Conservation (phyloP, 2,113 vertebrate genomes). For the Crypturellus undulatus region DNA sequence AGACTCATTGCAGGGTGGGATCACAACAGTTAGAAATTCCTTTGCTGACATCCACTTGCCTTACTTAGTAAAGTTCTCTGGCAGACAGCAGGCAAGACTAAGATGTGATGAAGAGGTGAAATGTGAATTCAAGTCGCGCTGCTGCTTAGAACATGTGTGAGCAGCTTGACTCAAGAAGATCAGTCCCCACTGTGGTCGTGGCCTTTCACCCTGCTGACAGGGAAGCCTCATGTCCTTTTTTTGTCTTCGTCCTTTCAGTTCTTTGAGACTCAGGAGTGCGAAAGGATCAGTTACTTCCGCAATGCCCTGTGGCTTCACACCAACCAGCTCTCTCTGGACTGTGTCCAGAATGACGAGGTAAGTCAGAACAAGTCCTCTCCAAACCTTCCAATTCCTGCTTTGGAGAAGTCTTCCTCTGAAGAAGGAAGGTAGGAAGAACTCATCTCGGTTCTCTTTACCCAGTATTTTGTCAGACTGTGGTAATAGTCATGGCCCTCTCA, state of each 20-base stretch:
- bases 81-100: background rate
- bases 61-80: background rate
- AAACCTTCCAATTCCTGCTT: background rate
- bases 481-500: background rate
- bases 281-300: constrained; percentile 88
- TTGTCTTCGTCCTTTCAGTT: constrained; percentile 73
- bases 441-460: background rate
- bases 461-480: background rate
- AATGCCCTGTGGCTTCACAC: constrained; percentile 91
- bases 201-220: background rate
- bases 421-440: too few relatives aligned
- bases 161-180: background rate
- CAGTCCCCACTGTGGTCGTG: background rate
- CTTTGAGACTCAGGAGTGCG: constrained; percentile 89
- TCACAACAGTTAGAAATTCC: background rate
- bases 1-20: background rate
- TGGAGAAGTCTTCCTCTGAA: background rate
- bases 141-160: background rate
- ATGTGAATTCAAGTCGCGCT: background rate
- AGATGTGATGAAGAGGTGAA: background rate
- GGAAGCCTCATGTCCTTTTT: background rate
- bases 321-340: constrained; percentile 93
- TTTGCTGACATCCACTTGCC: background rate
- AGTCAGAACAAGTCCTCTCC: background rate
- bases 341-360: constrained; percentile 91